Evolutionary conservation across 2,797 vertebrate species (phyloP).

Genomic region (Megaceryle alcyon): DNA sequence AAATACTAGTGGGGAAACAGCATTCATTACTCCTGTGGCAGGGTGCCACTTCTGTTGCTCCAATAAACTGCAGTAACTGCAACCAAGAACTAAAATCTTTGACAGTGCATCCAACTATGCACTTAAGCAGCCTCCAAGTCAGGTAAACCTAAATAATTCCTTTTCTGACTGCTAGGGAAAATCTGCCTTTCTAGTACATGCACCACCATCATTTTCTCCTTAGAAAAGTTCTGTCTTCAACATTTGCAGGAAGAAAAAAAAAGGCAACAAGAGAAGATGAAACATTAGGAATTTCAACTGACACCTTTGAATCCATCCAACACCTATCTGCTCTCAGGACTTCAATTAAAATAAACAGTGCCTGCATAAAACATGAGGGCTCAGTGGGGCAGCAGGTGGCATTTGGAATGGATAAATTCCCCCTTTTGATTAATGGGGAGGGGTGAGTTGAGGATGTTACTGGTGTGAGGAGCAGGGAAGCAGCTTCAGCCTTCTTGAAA

Average conservation of each 20-base stretch:
- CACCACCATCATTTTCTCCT: background rate
- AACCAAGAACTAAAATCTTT: constrained; percentile 7
- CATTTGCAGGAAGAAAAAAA: background rate
- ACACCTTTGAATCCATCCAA: background rate
- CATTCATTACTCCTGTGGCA: constrained; percentile 37
- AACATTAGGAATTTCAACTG: background rate
- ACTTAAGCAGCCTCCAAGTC: background rate
- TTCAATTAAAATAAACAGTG: background rate
- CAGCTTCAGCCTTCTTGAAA: background rate
- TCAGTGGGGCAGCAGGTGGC: background rate
- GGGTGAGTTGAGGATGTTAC: accelerated
- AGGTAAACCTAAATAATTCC: background rate
- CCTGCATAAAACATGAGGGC: background rate
- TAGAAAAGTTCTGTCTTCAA: background rate
- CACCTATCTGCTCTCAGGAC: background rate
- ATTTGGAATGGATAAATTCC: background rate
- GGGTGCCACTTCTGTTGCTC: constrained; percentile 31
- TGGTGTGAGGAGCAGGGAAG: background rate
- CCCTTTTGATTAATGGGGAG: background rate
- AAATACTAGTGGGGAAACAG: constrained; percentile 34
- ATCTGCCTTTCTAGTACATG: background rate
- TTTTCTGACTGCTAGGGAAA: background rate
- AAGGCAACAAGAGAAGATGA: background rate
- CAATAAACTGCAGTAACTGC: background rate
- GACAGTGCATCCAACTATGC: background rate